Evolutionary conservation across 2,888 invertebrate species (phyloP), one percentile per base, ranked within the genome.

Genomic region (Noctua fimbriata): DNA sequence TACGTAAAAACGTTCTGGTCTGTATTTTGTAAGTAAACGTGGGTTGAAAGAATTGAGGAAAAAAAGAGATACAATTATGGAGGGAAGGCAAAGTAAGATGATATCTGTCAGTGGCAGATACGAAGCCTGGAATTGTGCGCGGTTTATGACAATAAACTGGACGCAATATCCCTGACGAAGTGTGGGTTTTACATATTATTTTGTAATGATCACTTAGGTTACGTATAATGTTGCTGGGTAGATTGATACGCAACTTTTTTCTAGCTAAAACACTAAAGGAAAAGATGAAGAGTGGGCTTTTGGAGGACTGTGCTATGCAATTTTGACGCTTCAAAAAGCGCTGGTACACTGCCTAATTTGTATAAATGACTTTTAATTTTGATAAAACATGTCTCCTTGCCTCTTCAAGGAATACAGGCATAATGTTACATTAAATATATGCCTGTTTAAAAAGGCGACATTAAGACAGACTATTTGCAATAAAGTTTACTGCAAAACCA

Each of bases 1-100:
- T 87, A 75, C 52, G 73, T 87, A 85, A 83, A 79, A 32, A 52
- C 44, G 18, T 58, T 18, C 55, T 58, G 44, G 41, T 49, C 41
- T 47, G 21, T 9, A 28, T 78, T 58, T 69, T 69, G 58, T 63
- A 63, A 71, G 21, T 1, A 32, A 60, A 78, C 41, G 36, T 49
- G 47, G n/a, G 41, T 16, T n/a, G 36, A 78, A 44, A 28, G 1
- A 55, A 9, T 78, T 44, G 1, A 12, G 7, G 4, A 36, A 47
- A 69, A 55, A 55, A 73, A 70, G 67, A 49, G 24, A n/a, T 60
- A 60, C 32, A 28, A 47, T 18, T 24, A 9, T 41, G 47, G 18
- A 32, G 18, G 32, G 12, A 18, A n/a, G 36, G 36, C n/a, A 32
- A 70, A 36, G 24, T 9, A 2, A 28, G 28, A 28, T 44, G 36